phyloP scores from a whole-genome alignment of 2,888 invertebrate genomes.

The Cinara cedri region DNA sequence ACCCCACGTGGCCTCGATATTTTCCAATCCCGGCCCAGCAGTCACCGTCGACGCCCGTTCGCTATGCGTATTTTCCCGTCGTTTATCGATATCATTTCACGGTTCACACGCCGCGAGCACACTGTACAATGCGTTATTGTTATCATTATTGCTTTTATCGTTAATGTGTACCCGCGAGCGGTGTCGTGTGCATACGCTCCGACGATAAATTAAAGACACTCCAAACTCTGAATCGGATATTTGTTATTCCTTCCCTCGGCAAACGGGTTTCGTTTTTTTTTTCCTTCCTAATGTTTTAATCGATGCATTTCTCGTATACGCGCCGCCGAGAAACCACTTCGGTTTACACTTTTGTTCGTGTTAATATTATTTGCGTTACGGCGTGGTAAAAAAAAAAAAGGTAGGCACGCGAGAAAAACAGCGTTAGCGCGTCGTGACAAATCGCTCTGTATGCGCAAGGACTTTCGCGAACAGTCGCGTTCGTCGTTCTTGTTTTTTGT shows the following conservation, averaged over 20 bases:
- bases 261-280: conserved; percentile 9
- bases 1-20: too few relatives aligned
- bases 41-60: too few relatives aligned
- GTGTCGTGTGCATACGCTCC: not conserved
- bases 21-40: too few relatives aligned
- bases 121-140: not conserved
- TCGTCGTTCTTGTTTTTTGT: too few relatives aligned
- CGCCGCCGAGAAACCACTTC: not conserved
- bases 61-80: too few relatives aligned
- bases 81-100: too few relatives aligned
- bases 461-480: too few relatives aligned
- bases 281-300: not conserved
- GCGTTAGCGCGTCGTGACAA: too few relatives aligned
- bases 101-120: too few relatives aligned
- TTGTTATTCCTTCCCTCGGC: not conserved
- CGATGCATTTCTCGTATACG: not conserved
- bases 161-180: not conserved
- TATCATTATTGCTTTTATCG: not conserved
- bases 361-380: not conserved
- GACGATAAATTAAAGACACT: conserved; percentile 20
- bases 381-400: not conserved
- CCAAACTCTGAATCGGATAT: conserved; percentile 17
- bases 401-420: not conserved
- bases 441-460: too few relatives aligned
- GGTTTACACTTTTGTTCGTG: not conserved